Evolutionary conservation across 2,888 invertebrate species (phyloP), one percentile per base, ranked within the genome.

Genomic region (Elmis aenea): DNA sequence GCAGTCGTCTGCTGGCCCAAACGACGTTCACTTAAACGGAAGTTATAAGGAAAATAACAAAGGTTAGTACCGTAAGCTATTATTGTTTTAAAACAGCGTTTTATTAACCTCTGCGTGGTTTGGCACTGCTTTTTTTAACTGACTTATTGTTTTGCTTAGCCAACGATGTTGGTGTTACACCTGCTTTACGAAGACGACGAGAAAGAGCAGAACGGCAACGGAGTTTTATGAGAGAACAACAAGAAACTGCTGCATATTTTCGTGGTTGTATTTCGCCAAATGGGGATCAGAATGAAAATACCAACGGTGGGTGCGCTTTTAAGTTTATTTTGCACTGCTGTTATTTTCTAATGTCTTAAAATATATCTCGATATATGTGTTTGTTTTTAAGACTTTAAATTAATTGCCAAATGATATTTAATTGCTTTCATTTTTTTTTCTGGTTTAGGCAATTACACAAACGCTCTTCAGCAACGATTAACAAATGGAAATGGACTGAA

Each of bases 131-230:
- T 35, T 24, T 27, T 27, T 34, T 6, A 28, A 22, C 34, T 42
- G 31, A 28, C 38, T 38, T 21, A 15, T 33, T 31, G 40, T 36
- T 40, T 55, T 58, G 61, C 61, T 57, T 62, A 68, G 69, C 65
- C 41, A 64, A 62, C 53, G 79, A 79, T 56, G 84, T 81, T 57
- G 90, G 88, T 52, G 79, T 90, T 14, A 89, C 83, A 14, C 84
- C 90, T 25, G 87, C 85, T 32, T 70, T 91, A 45, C 75, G 85
- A 54, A 76, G 88, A 53, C 74, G 91, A 42, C 74, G 89, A 42
- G 89, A 90, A 59, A 76, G 91, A 46, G 88, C 83, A 26, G 88
- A 89, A 52, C 75, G 91, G 43, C 90, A 91, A 61, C 80, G 86
- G 34, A 85, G 84, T 59, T 87, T 89, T 58, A 83, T 88, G 55